A percentile compares a stretch with the other conserved stretches of the same genome.
Evolutionary conservation across 2,888 invertebrate species (phyloP).

Genomic region (Steinernema hermaphroditum): DNA sequence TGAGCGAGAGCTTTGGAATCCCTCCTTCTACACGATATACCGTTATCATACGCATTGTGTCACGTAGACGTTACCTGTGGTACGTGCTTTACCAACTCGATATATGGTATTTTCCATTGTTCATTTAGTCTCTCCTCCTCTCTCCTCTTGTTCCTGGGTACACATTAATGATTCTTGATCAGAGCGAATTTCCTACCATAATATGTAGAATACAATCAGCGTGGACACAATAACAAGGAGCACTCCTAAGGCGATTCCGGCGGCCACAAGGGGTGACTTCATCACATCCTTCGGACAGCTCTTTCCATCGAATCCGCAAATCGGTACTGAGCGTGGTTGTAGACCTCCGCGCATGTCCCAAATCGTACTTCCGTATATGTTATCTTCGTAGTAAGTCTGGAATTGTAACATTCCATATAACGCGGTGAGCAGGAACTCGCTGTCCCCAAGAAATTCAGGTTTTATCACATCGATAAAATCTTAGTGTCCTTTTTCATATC

Average conservation of each 20-base stretch:
- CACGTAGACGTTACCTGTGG: neutral
- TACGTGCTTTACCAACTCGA: constrained; percentile 36
- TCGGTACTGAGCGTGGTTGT: constrained; percentile 34
- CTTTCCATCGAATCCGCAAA: constrained; percentile 38
- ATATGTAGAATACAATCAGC: neutral
- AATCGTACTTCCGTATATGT: neutral
- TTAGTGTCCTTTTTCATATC: too few species aligned
- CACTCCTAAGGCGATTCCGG: neutral
- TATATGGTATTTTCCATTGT: constrained; percentile 44
- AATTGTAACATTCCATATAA: neutral
- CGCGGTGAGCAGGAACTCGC: too few species aligned
- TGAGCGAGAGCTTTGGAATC: constrained; percentile 34
- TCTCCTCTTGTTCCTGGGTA: neutral
- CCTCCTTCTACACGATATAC: neutral
- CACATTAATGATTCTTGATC: neutral
- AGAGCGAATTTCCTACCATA: neutral
- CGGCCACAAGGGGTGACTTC: neutral
- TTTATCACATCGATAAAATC: too few species aligned
- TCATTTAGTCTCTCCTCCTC: constrained; percentile 39
- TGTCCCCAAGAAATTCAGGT: too few species aligned
- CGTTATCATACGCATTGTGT: neutral
- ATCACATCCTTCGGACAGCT: constrained; percentile 34
- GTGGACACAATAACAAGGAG: constrained; percentile 14
- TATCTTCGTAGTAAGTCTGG: constrained; percentile 14
- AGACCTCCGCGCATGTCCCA: constrained; percentile 34